Conservation (phyloP, 2,113 vertebrate genomes). For the Pterocles burchelli region DNA sequence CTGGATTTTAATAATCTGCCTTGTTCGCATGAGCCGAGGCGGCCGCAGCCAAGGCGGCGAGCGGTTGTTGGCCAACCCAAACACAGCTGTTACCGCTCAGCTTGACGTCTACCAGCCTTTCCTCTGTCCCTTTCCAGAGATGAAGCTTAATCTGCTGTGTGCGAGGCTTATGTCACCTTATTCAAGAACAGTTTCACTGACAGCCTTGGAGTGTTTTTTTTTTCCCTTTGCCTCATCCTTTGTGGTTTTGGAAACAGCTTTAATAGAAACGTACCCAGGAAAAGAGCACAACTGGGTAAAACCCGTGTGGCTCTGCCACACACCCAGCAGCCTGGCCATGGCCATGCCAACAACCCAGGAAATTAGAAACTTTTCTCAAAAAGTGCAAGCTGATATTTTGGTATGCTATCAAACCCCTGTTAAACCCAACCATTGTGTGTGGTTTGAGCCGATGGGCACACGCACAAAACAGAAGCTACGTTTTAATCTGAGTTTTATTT, state of each 20-base stretch:
- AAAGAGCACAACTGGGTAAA: not conserved
- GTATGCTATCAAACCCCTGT: not conserved
- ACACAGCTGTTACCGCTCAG: constrained; percentile 41
- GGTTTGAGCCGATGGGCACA: not conserved
- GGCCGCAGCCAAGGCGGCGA: not conserved
- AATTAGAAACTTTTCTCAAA: not conserved
- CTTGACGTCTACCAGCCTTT: constrained; percentile 43
- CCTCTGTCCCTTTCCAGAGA: constrained; percentile 21
- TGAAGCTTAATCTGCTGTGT: constrained; percentile 11
- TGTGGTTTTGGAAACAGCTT: not conserved
- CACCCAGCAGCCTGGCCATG: not conserved
- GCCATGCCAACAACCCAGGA: rapidly evolving
- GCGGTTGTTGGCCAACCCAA: constrained; percentile 52
- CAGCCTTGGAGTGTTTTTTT: not conserved
- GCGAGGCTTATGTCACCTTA: not conserved
- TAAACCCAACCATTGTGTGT: rapidly evolving
- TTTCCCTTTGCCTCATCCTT: not conserved
- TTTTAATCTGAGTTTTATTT: not conserved
- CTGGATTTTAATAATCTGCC: constrained; percentile 40
- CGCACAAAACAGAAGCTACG: not conserved
- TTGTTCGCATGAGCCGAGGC: not conserved
- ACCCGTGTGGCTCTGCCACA: not conserved
- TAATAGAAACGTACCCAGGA: not conserved
- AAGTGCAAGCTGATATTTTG: not conserved
- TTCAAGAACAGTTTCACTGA: not conserved